These are phyloP conservation scores for Samia ricini DNA, from an alignment of 1,140 invertebrate genomes.

Conservation along the genomic window DNA sequence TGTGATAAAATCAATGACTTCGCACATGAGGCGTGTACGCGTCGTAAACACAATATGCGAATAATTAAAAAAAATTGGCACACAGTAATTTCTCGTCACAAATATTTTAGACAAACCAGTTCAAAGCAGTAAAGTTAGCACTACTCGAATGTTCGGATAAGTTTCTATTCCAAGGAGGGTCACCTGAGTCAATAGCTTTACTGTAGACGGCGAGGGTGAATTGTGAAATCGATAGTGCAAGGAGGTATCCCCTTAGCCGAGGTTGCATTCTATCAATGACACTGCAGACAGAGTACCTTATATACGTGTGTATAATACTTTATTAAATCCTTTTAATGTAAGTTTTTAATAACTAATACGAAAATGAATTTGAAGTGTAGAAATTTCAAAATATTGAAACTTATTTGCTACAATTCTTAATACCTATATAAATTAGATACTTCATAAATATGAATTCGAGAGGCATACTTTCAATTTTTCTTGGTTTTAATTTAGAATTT, in stretches of 20 bases:
- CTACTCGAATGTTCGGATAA: background rate
- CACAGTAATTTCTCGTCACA: conserved; percentile 1
- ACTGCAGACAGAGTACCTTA: conserved; percentile 19
- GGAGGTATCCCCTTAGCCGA: conserved; percentile 32
- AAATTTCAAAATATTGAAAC: too few species aligned
- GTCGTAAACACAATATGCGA: background rate
- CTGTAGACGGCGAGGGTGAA: conserved; percentile 36
- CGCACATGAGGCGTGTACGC: background rate
- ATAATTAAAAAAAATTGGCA: conserved; percentile 5
- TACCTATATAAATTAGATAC: too few species aligned
- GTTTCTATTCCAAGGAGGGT: conserved; percentile 15
- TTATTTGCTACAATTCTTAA: too few species aligned
- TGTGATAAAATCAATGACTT: conserved; percentile 5
- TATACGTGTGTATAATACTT: background rate
- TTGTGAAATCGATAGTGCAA: conserved; percentile 43
- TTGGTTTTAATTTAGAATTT: too few species aligned
- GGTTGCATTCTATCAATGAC: conserved; percentile 44
- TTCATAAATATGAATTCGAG: too few species aligned
- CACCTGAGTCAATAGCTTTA: conserved; percentile 38
- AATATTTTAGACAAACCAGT: conserved; percentile 2
- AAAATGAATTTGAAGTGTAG: too few species aligned
- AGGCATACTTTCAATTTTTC: too few species aligned
- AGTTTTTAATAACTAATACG: too few species aligned
- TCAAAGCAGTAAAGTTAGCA: conserved; percentile 4
- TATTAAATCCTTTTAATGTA: too few species aligned